Evolutionary conservation across 2,888 invertebrate species (phyloP).

Genomic region (Hirtodrosophila duncani): DNA sequence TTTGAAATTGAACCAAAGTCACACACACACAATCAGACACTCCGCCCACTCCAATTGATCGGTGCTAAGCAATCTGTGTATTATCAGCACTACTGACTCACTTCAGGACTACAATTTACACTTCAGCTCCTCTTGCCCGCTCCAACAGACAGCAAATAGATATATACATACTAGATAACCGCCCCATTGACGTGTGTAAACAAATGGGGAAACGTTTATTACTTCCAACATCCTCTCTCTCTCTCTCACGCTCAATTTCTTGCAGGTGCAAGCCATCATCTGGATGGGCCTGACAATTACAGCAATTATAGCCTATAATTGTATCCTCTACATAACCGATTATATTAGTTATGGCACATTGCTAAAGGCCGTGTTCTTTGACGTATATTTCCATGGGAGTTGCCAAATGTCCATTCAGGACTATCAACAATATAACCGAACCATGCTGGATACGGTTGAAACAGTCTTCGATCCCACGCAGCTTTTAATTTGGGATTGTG

Average conservation of each 20-base stretch:
- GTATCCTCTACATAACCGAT: slow-evolving; percentile 62
- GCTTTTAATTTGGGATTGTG: slow-evolving; percentile 73
- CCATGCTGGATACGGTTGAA: slow-evolving; percentile 33
- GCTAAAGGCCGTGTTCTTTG: slow-evolving; percentile 67
- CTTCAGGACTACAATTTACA: too few relatives aligned
- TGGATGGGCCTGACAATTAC: slow-evolving; percentile 77
- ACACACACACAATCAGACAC: neutral
- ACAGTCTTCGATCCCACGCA: slow-evolving; percentile 67
- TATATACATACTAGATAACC: slow-evolving; percentile 1
- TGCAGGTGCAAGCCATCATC: slow-evolving; percentile 75
- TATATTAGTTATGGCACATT: slow-evolving; percentile 54
- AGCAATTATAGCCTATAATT: slow-evolving; percentile 76
- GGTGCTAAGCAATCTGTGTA: neutral
- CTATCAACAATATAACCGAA: slow-evolving; percentile 50
- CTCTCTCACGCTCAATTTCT: neutral
- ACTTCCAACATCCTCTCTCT: slow-evolving; percentile 3
- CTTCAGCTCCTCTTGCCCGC: neutral
- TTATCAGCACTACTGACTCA: neutral
- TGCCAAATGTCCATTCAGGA: slow-evolving; percentile 48
- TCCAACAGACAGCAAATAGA: neutral
- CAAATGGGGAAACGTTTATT: slow-evolving; percentile 17
- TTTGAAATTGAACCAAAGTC: slow-evolving; percentile 5
- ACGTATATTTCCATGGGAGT: slow-evolving; percentile 75
- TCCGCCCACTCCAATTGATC: neutral
- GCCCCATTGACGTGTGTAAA: slow-evolving; percentile 26